These are phyloP conservation scores for Listronotus oregonensis DNA, from an alignment of 1,140 invertebrate genomes.

Conservation along the genomic window DNA sequence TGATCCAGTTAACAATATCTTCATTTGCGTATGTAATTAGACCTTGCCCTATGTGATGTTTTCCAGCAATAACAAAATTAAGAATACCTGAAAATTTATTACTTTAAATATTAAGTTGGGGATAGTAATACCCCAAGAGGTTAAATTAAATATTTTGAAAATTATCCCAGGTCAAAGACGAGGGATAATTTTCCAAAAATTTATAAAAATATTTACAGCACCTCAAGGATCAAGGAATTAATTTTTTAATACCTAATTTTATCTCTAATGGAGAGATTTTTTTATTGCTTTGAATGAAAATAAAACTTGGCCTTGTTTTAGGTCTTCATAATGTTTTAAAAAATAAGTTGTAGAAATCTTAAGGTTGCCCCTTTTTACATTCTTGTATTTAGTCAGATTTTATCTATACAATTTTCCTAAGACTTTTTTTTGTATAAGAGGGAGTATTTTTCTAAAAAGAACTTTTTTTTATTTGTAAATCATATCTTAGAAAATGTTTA, in stretches of 20 bases:
- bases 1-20: conserved; percentile 95
- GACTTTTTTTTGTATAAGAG: neutral
- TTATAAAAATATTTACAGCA: neutral
- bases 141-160: neutral
- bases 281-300: too few species aligned
- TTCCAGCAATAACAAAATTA: conserved; percentile 94
- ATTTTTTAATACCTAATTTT: too few species aligned
- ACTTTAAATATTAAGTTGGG: too few species aligned
- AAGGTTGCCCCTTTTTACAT: too few species aligned
- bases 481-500: neutral
- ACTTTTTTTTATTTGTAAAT: neutral
- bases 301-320: too few species aligned
- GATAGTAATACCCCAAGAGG: neutral
- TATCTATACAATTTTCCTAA: neutral
- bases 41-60: conserved; percentile 96
- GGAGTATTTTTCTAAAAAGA: neutral
- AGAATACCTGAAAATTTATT: conserved; percentile 80
- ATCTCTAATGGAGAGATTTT: too few species aligned
- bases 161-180: too few species aligned
- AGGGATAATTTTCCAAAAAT: too few species aligned
- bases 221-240: too few species aligned
- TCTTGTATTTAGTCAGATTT: too few species aligned
- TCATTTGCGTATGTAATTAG: conserved; percentile 99
- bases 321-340: too few species aligned
- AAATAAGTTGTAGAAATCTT: too few species aligned